Evolutionary conservation across 2,888 invertebrate genomes (phyloP).

Genomic region (Rotaria magnacalcarata): DNA sequence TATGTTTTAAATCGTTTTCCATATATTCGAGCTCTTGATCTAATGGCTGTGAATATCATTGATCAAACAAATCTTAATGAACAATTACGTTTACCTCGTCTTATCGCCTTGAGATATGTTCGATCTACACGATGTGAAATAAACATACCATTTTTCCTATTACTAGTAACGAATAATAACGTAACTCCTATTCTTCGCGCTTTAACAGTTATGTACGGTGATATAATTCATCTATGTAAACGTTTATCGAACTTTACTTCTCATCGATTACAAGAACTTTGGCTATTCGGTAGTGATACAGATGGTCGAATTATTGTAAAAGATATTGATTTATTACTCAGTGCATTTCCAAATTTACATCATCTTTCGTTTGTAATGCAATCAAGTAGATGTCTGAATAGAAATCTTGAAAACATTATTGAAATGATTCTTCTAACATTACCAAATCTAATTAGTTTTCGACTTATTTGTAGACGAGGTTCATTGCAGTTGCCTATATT

Average conservation of each 20-base stretch:
- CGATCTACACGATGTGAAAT: background rate
- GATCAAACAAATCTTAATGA: background rate
- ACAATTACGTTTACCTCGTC: background rate
- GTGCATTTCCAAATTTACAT: background rate
- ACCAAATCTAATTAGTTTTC: background rate
- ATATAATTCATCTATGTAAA: background rate
- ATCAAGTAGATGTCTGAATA: background rate
- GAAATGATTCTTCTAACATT: background rate
- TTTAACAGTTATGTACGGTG: background rate
- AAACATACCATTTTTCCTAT: background rate
- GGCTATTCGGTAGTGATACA: background rate
- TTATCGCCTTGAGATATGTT: background rate
- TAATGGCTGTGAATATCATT: background rate
- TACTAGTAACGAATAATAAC: background rate
- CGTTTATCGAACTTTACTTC: background rate
- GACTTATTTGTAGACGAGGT: background rate
- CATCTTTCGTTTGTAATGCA: background rate
- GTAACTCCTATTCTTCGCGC: background rate
- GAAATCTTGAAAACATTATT: background rate
- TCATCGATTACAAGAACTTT: background rate
- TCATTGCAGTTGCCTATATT: background rate
- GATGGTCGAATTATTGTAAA: background rate
- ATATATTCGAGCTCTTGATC: background rate
- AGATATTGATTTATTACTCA: background rate
- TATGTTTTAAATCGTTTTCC: background rate